A percentile compares a stretch with the other conserved stretches of the same genome.
Evolutionary conservation across 2,113 vertebrate genomes (phyloP).

Genomic region (Podarcis muralis): DNA sequence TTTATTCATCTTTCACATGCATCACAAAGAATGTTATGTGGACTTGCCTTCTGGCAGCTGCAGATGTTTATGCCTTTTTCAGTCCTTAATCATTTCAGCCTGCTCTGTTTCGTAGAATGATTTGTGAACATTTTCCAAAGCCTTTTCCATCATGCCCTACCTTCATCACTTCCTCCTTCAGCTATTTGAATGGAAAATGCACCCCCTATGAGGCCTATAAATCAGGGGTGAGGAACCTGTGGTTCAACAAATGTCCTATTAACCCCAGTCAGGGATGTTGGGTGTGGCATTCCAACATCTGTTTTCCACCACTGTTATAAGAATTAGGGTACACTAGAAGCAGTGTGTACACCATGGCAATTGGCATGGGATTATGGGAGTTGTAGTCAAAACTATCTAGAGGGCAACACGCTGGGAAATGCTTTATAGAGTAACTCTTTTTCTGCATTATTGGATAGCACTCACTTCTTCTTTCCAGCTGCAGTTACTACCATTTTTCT

Average conservation of each 20-base stretch:
- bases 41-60: neutral
- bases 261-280: too few species aligned
- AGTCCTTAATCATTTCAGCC: constrained; percentile 15
- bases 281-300: neutral
- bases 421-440: neutral
- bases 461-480: neutral
- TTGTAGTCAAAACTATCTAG: too few species aligned
- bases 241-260: too few species aligned
- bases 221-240: too few species aligned
- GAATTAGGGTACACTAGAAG: neutral
- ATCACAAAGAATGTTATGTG: neutral
- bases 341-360: too few species aligned
- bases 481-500: neutral
- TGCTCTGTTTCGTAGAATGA: neutral
- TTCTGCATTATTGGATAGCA: neutral
- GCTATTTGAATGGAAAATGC: neutral
- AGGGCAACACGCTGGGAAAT: too few species aligned
- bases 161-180: neutral
- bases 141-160: neutral
- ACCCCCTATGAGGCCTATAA: neutral
- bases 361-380: too few species aligned
- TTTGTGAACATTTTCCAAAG: constrained; percentile 14
- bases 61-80: constrained; percentile 11
- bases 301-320: neutral
- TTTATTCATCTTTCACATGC: neutral